A percentile compares a stretch with the other conserved stretches of the same genome.
phyloP scores from a whole-genome alignment of 2,888 invertebrate species.

The Ormyrus labotus region DNA sequence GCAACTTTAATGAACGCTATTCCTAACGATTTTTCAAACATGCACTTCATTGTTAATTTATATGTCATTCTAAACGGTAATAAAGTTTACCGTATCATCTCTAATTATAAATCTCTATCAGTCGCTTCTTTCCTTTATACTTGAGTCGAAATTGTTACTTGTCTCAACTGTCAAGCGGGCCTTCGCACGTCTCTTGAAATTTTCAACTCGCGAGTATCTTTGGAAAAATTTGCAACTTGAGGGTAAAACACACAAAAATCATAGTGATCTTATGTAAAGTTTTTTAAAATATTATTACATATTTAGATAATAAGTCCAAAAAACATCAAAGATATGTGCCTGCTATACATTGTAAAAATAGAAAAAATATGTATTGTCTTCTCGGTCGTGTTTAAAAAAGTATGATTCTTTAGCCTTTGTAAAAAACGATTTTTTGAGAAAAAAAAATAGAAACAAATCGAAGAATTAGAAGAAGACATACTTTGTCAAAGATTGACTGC shows the following conservation, averaged over 20 bases:
- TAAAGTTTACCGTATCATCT: conserved; percentile 16
- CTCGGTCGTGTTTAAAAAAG: conserved; percentile 26
- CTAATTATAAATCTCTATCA: conserved; percentile 34
- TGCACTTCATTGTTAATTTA: conserved; percentile 45
- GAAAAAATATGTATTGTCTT: conserved; percentile 39
- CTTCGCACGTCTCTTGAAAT: conserved; percentile 52
- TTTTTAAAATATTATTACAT: conserved; percentile 41
- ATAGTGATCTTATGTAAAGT: conserved; percentile 26
- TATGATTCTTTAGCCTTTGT: conserved; percentile 32
- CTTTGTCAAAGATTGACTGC: conserved; percentile 9
- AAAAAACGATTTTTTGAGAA: conserved; percentile 35
- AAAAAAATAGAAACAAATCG: not conserved
- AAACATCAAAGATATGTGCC: conserved; percentile 65
- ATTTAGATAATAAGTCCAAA: conserved; percentile 54
- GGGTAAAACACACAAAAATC: conserved; percentile 14
- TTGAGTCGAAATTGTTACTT: conserved; percentile 15
- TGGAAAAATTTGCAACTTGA: conserved; percentile 17
- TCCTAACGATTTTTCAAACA: conserved; percentile 24
- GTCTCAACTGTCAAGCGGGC: conserved; percentile 19
- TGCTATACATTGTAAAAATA: conserved; percentile 55
- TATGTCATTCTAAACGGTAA: conserved; percentile 27
- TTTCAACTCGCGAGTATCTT: conserved; percentile 31
- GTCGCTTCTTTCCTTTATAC: conserved; percentile 4
- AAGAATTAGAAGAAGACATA: not conserved
- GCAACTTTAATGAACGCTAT: conserved; percentile 30